Conservation (phyloP, 2,797 vertebrate genomes). For the Vespertilio murinus region DNA sequence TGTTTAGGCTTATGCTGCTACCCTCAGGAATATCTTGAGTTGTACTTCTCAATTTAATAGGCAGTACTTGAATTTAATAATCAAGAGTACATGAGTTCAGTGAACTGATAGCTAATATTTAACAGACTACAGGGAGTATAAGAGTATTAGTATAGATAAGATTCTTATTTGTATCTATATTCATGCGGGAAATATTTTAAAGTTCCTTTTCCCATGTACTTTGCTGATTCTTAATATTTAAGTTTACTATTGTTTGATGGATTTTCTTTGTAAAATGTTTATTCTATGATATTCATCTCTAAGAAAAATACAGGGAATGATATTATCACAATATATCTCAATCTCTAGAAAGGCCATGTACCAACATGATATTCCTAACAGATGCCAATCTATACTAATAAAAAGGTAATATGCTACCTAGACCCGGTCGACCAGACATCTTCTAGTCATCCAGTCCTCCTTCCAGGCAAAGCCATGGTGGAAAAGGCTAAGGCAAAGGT, state of each 20-base stretch:
- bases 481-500: too few relatives aligned
- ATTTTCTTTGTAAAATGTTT: conserved; percentile 51
- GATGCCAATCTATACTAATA: not conserved
- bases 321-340: conserved; percentile 28
- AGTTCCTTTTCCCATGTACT: not conserved
- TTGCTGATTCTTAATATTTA: conserved; percentile 22
- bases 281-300: not conserved
- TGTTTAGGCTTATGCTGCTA: conserved; percentile 39
- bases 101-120: conserved; percentile 60
- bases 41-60: conserved; percentile 35
- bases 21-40: conserved; percentile 56
- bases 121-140: conserved; percentile 14
- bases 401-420: too few relatives aligned
- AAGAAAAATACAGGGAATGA: not conserved
- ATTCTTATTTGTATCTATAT: conserved; percentile 13
- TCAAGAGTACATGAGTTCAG: conserved; percentile 67
- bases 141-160: conserved; percentile 16
- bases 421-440: too few relatives aligned
- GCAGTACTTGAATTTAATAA: conserved; percentile 69
- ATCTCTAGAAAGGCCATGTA: not conserved
- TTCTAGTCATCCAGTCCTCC: too few relatives aligned
- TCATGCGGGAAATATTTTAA: conserved; percentile 35
- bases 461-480: too few relatives aligned
- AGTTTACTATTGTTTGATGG: not conserved
- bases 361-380: conserved; percentile 22